Evolutionary conservation across 1,140 invertebrate genomes (phyloP), one percentile per base, ranked within the genome.

Genomic region (Megathymus violae): DNA sequence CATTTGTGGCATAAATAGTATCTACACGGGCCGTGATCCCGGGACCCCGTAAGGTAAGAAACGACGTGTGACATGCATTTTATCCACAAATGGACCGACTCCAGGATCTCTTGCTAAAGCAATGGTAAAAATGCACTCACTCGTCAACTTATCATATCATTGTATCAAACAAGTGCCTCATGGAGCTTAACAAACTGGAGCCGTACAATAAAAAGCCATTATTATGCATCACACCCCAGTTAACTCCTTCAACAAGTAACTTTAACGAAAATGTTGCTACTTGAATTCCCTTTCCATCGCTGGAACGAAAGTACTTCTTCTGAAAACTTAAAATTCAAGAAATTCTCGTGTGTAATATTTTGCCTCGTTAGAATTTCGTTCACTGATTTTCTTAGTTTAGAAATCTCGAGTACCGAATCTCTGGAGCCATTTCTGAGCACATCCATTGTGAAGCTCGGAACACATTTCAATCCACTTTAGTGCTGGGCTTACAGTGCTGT

Each of bases 261-360:
- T 60, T 60, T 47, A 60, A 60, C 56, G 56, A 60, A 60, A 60
- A 60, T 60, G 56, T 60, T 60, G 56, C 56, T 60, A 60, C 47
- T 60, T 60, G 47, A 43, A 59, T 59, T 47, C 56, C 56, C 56
- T 60, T 60, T 36, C 56, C 51, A 56, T 59, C 16, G 43, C 41
- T 38, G 7, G 17, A 38, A 48, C 22, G 56, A 60, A 60, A 40
- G 43, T 48, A 17, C 56, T 46, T 44, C 43, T n/a, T 27, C 38
- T 34, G 54, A 34, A 48, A 60, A 36, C 31, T 60, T 48, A 36
- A 59, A 59, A 9, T 58, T 59, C 44, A 22, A 36, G 13, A 40
- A 40, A 48, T 38, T 38, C 47, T 60, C 34, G 34, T 60, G 11
- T 38, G 31, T 31, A 40, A 40, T 17, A 34, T 34, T 40, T 17